Evolutionary conservation across 2,113 vertebrate genomes (phyloP), one percentile per base, ranked within the genome.

Genomic region (Stigmatopora nigra): DNA sequence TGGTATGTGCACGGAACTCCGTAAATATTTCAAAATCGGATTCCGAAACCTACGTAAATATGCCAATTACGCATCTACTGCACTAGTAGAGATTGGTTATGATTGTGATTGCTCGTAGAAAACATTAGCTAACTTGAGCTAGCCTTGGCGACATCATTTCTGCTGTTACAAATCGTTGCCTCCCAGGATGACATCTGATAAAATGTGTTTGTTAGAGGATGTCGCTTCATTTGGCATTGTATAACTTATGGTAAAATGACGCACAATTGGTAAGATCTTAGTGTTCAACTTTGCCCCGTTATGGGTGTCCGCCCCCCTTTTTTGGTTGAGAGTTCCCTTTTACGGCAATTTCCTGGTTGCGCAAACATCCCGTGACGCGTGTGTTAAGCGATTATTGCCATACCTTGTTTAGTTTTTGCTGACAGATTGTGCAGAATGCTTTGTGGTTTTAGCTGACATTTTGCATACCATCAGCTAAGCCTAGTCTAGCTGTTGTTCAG

Each of bases 381-480:
- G 9, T 47, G 25, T 13, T 64, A 22, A 66, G 65, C 47, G 59
- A 61, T 63, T 22, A 35, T 77, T 71, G 83, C 83, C 85, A 31
- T 86, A 79, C 83, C 46, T 78, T 81, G 82, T 75, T 68, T 56
- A 77, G 81, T 84, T 80, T 90, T 86, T 80, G 78, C 61, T 78
- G 84, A 68, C 83, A 73, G 82, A 22, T 67, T 82, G 68, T 75
- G 80, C 80, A 76, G 82, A 71, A 17, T 49, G 61, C 25, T 2
- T 76, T 65, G 51, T 41, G 60, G 15, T 25, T 15, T n/a, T 51
- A 70, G 58, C 64, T 55, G 64, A 76, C 75, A 38, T 41, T 15
- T 77, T 13, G 84, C 86, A 77, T 92, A 87, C 90, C 89, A 91
- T 89, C 91, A 82, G 88, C 82, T 90, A 22, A 20, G 15, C 46